Base-by-base conservation (phyloP, 30 jellyfish, hydroid and myxozoan genomes). In the Haliclystus octoradiatus region DNA sequence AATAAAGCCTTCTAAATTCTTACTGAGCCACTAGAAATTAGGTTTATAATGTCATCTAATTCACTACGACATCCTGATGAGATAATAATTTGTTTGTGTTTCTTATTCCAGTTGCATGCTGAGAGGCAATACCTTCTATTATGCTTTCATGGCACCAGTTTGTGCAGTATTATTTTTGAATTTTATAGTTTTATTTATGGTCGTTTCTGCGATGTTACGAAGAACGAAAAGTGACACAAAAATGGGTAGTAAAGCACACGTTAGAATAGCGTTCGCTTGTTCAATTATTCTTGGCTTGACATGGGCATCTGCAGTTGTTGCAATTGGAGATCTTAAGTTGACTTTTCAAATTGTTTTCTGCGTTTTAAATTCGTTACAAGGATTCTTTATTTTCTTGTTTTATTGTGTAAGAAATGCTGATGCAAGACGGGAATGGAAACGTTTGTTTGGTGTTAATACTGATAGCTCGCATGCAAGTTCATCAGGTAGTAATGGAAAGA, bases 41-140 rank as follows among this genome's bases (percentile, higher is more conserved):
- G n/a, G n/a, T n/a, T n/a, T n/a, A n/a, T n/a, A n/a, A n/a, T n/a
- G n/a, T n/a, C n/a, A n/a, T n/a, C n/a, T n/a, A n/a, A n/a, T n/a
- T n/a, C n/a, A n/a, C n/a, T n/a, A n/a, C n/a, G n/a, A n/a, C n/a
- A n/a, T n/a, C n/a, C n/a, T n/a, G n/a, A n/a, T n/a, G n/a, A n/a
- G n/a, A n/a, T n/a, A n/a, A n/a, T n/a, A n/a, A n/a, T n/a, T n/a
- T n/a, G n/a, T n/a, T n/a, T n/a, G n/a, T n/a, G n/a, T n/a, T n/a
- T n/a, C n/a, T n/a, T n/a, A n/a, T n/a, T 28, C 5, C 19, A 80
- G 94, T 50, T 80, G 94, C 68, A 80, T 80, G 94, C 70, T 80
- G 19, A 64, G 77, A 50, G 94, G 94, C 63, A 60, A 53, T 12
- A 76, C 94, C n/a, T 80, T 80, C 57, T 80, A 80, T 49, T 76